Percentiles rank a stretch among this genome's conserved stretches.
phyloP scores from a whole-genome alignment of 2,797 vertebrate species.

The Geotrypetes seraphini region DNA sequence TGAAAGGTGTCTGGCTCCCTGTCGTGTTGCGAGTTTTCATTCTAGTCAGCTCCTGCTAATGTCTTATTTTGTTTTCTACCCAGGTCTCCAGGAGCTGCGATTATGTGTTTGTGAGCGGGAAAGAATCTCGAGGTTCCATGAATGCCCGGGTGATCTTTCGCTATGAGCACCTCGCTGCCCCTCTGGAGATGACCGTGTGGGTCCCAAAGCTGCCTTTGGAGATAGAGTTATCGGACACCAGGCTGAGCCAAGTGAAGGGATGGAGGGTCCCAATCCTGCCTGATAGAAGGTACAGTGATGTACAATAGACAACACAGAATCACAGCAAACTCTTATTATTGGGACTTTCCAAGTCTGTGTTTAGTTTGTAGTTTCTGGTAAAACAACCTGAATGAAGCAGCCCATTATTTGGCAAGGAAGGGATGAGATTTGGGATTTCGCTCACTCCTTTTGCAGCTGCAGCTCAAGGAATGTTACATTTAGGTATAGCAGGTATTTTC shows the following conservation, averaged over 20 bases:
- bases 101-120: slow-evolving; percentile 95
- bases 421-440: too few species aligned
- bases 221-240: slow-evolving; percentile 80
- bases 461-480: too few species aligned
- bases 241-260: slow-evolving; percentile 91
- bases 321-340: too few species aligned
- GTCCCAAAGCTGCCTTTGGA: slow-evolving; percentile 88
- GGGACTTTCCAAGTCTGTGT: too few species aligned
- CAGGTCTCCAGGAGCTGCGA: slow-evolving; percentile 96
- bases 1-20: too few species aligned
- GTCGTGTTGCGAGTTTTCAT: slow-evolving; percentile 11
- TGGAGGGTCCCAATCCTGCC: slow-evolving; percentile 96
- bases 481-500: too few species aligned
- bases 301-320: too few species aligned
- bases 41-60: not conserved
- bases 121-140: slow-evolving; percentile 90
- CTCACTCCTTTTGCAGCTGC: too few species aligned
- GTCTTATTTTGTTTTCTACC: slow-evolving; percentile 8
- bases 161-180: slow-evolving; percentile 84
- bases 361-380: too few species aligned
- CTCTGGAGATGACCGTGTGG: slow-evolving; percentile 93
- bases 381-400: too few species aligned
- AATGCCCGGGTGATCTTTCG: slow-evolving; percentile 87
- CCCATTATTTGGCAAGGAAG: too few species aligned
- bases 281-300: slow-evolving; percentile 76